Conservation (phyloP, 2,888 invertebrate genomes). For the Platypus cylindrus region DNA sequence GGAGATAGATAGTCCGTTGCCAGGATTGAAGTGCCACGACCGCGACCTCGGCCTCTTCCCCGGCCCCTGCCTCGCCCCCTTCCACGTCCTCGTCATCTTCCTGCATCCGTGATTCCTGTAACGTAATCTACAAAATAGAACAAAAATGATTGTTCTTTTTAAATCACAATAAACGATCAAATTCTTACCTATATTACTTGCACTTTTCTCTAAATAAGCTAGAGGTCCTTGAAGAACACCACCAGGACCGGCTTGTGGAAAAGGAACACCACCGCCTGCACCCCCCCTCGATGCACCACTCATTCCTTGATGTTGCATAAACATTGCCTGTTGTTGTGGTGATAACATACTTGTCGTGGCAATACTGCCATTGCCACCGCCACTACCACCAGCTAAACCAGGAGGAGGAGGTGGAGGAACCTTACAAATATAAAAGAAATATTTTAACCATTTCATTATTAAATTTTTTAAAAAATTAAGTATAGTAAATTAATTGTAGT, state of each 20-base stretch:
- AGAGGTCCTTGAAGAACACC: constrained; percentile 67
- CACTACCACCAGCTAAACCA: constrained; percentile 25
- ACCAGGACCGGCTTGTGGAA: constrained; percentile 37
- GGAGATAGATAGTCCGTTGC: constrained; percentile 34
- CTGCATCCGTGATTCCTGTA: constrained; percentile 65
- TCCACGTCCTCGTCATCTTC: constrained; percentile 80
- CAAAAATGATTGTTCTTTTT: not conserved
- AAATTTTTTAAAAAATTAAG: constrained; percentile 1
- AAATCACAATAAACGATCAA: constrained; percentile 17
- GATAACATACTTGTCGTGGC: constrained; percentile 36
- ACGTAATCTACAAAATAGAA: constrained; percentile 10
- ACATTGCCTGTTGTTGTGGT: constrained; percentile 41
- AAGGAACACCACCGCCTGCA: constrained; percentile 41
- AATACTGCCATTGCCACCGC: constrained; percentile 27
- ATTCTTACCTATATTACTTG: constrained; percentile 67
- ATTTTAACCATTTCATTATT: constrained; percentile 2
- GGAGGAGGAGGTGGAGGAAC: too few relatives aligned
- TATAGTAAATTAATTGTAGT: too few relatives aligned
- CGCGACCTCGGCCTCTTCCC: constrained; percentile 70
- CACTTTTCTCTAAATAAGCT: constrained; percentile 79
- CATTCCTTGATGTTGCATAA: constrained; percentile 45
- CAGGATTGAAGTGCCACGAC: constrained; percentile 36
- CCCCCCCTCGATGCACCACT: constrained; percentile 32
- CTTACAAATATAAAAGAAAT: constrained; percentile 20
- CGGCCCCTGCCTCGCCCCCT: constrained; percentile 63